Conservation (phyloP, 2,113 vertebrate species). For the Saguinus midas region DNA sequence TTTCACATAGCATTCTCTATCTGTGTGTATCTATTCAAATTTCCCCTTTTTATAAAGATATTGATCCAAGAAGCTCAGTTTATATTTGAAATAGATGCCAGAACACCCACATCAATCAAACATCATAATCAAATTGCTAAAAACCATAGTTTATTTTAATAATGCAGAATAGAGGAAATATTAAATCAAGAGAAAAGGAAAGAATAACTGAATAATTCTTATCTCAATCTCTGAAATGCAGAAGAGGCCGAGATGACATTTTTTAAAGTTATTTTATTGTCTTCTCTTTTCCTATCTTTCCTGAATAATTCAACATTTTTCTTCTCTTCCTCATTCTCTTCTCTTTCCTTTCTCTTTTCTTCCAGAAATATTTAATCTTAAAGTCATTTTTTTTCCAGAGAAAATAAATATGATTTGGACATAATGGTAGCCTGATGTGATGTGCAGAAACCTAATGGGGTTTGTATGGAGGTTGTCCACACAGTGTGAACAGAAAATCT, state of each 20-base stretch:
- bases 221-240: not conserved
- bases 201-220: not conserved
- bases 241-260: not conserved
- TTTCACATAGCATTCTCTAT: not conserved
- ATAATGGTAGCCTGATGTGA: not conserved
- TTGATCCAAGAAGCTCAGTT: not conserved
- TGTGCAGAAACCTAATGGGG: not conserved
- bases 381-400: not conserved
- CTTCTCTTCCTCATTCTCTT: not conserved
- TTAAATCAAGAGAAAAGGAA: not conserved
- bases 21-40: not conserved
- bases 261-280: not conserved
- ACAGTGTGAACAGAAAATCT: not conserved
- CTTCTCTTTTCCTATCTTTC: not conserved
- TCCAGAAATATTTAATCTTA: not conserved
- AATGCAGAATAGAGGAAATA: not conserved
- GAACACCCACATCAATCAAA: not conserved
- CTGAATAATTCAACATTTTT: not conserved
- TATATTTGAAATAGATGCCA: not conserved
- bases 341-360: not conserved
- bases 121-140: not conserved
- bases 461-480: not conserved
- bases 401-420: not conserved
- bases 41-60: not conserved
- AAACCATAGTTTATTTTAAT: not conserved